Percentiles rank a stretch among this genome's conserved stretches.
Evolutionary conservation across 2,113 vertebrate species (phyloP).

Genomic region (Nycticryphes semicollaris): DNA sequence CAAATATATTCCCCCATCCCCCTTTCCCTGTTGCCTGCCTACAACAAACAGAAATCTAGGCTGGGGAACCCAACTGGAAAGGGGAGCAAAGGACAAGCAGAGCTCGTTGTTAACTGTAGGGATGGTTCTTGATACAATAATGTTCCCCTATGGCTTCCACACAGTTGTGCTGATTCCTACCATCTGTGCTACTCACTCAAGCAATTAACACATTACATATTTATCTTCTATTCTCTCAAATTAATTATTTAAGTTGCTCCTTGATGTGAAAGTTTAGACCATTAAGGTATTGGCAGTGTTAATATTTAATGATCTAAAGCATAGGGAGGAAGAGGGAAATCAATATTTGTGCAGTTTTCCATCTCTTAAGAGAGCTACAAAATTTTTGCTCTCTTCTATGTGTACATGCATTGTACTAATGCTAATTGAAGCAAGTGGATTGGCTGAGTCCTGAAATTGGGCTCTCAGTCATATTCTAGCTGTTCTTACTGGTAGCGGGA

Average conservation of each 20-base stretch:
- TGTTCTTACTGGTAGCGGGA: neutral
- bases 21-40: neutral
- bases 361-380: neutral
- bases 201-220: neutral
- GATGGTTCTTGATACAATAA: neutral
- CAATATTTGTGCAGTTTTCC: constrained; percentile 30
- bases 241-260: constrained; percentile 44
- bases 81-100: neutral
- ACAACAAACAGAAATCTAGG: neutral
- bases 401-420: neutral
- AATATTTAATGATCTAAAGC: constrained; percentile 38
- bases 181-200: neutral
- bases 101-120: neutral
- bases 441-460: neutral
- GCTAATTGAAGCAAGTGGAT: neutral
- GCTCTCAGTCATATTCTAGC: neutral
- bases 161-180: neutral
- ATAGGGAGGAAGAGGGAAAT: neutral
- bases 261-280: neutral
- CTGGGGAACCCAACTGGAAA: neutral
- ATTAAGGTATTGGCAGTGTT: constrained; percentile 28
- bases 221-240: neutral
- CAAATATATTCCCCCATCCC: neutral
- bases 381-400: neutral
- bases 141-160: neutral